phyloP scores from a whole-genome alignment of 2,888 invertebrate species.

The Shargacucullia verbasci region DNA sequence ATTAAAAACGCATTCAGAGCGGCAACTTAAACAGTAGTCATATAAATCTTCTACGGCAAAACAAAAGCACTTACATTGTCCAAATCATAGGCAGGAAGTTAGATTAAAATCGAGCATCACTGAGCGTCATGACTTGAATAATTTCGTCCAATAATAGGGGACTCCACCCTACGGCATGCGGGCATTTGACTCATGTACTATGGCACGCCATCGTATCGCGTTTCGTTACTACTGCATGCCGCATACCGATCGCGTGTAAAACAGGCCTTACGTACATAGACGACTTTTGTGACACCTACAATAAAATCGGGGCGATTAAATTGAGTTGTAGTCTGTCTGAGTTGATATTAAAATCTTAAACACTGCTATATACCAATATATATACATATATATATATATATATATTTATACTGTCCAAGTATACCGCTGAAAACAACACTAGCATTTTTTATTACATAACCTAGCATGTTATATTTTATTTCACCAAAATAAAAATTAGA shows the following conservation, averaged over 20 bases:
- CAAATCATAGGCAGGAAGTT: conserved; percentile 72
- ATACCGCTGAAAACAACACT: too few species aligned
- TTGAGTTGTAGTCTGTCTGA: too few species aligned
- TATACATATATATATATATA: too few species aligned
- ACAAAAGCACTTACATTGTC: conserved; percentile 54
- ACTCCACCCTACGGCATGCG: conserved; percentile 75
- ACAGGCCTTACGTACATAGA: conserved; percentile 51
- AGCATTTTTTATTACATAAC: too few species aligned
- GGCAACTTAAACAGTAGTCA: conserved; percentile 32
- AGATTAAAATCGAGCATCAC: conserved; percentile 81
- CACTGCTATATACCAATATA: too few species aligned
- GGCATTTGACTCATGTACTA: conserved; percentile 80
- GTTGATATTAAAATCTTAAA: too few species aligned
- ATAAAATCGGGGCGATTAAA: conserved; percentile 5
- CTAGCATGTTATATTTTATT: too few species aligned
- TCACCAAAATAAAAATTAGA: too few species aligned
- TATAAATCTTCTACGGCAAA: conserved; percentile 50
- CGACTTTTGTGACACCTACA: conserved; percentile 37
- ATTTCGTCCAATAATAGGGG: conserved; percentile 81
- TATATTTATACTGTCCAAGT: too few species aligned
- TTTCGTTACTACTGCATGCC: conserved; percentile 70
- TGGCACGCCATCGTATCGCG: conserved; percentile 78
- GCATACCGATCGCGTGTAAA: conserved; percentile 74
- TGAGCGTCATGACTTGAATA: conserved; percentile 74
- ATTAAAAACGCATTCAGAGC: conserved; percentile 35